Evolutionary conservation across 2,797 vertebrate genomes (phyloP).

Genomic region (Heterohyrax brucei): DNA sequence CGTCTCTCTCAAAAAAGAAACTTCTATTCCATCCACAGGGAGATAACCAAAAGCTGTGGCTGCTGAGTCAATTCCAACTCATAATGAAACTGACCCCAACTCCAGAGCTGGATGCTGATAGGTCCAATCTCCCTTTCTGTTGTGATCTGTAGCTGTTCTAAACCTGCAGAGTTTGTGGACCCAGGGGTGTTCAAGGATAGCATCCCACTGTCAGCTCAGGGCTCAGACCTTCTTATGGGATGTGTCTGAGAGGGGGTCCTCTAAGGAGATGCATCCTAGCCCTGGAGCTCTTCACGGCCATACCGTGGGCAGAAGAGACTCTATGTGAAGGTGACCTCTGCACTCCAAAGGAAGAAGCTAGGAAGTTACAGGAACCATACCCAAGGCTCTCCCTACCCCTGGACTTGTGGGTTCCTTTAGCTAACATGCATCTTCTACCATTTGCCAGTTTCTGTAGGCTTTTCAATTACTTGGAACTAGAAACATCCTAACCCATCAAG

Average conservation of each 20-base stretch:
- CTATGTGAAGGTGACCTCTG: neutral
- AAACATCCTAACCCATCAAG: neutral
- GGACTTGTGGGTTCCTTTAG: neutral
- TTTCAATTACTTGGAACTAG: neutral
- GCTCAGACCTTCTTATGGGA: too few species aligned
- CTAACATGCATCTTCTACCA: neutral
- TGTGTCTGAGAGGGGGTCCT: neutral
- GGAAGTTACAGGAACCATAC: neutral
- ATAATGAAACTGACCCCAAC: neutral
- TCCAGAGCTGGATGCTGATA: too few species aligned
- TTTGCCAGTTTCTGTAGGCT: neutral
- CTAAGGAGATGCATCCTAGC: neutral
- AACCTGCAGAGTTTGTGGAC: neutral
- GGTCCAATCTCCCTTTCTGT: neutral
- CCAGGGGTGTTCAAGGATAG: neutral
- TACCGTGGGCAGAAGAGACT: too few species aligned
- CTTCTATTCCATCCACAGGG: neutral
- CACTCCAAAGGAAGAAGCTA: neutral
- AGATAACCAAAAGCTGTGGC: too few species aligned
- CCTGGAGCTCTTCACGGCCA: neutral
- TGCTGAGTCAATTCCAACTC: too few species aligned
- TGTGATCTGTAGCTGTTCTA: neutral
- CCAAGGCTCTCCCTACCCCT: neutral
- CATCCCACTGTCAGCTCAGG: neutral
- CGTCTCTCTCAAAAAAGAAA: neutral